Percentiles rank a stretch among this genome's conserved stretches.
These are phyloP conservation scores for Drosophila tripunctata DNA, from an alignment of 2,888 invertebrate species.

Conservation along the genomic window DNA sequence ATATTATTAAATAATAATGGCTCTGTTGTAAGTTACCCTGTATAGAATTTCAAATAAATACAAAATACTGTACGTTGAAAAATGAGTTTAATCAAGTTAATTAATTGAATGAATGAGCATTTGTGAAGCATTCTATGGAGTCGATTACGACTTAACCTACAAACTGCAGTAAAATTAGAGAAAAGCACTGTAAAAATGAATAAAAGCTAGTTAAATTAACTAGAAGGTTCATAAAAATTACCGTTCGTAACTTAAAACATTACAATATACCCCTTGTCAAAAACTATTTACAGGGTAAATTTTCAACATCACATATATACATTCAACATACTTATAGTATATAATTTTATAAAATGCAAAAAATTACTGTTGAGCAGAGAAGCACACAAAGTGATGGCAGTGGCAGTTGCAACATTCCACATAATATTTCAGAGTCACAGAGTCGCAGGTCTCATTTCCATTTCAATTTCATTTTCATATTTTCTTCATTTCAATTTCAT, in stretches of 20 bases:
- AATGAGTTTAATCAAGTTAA: neutral
- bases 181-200: neutral
- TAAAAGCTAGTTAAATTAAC: too few species aligned
- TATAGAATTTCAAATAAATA: neutral
- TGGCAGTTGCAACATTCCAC: conserved; percentile 32
- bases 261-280: too few species aligned
- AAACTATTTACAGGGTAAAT: too few species aligned
- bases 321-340: too few species aligned
- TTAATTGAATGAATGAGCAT: too few species aligned
- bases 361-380: neutral
- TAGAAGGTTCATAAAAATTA: too few species aligned
- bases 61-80: too few species aligned
- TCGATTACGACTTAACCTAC: too few species aligned
- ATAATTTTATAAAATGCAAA: too few species aligned
- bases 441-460: too few species aligned
- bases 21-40: neutral
- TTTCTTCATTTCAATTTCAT: neutral
- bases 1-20: neutral
- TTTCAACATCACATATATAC: too few species aligned
- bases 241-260: too few species aligned
- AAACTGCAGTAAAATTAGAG: neutral
- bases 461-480: conserved; percentile 40
- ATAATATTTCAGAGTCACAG: conserved; percentile 15
- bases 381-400: neutral
- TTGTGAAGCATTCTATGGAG: conserved; percentile 17